A percentile compares a stretch with the other conserved stretches of the same genome.
These are phyloP conservation scores for Amphibalanus amphitrite DNA, from an alignment of 1,140 invertebrate species.

Conservation along the genomic window DNA sequence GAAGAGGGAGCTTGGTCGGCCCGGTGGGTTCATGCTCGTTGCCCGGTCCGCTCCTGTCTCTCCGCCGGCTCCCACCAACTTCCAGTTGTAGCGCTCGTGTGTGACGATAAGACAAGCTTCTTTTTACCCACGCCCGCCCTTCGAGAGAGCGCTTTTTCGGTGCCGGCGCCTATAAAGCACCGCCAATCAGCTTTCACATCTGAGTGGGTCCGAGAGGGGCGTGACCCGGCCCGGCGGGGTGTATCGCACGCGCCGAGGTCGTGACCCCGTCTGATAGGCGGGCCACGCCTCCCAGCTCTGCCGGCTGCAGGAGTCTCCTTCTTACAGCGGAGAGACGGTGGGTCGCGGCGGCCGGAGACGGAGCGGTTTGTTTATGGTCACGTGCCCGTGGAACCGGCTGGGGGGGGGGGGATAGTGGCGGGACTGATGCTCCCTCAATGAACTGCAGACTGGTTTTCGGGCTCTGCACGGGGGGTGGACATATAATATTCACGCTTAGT, in stretches of 20 bases:
- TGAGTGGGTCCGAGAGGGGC: neutral
- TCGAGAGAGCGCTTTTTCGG: neutral
- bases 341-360: neutral
- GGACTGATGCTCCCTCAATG: too few relatives aligned
- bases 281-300: neutral
- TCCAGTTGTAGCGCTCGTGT: too few relatives aligned
- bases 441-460: too few relatives aligned
- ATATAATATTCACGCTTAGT: too few relatives aligned
- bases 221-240: neutral
- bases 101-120: too few relatives aligned
- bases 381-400: neutral
- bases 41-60: too few relatives aligned
- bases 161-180: neutral
- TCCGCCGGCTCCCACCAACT: too few relatives aligned
- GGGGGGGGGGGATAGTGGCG: too few relatives aligned
- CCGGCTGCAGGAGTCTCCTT: too few relatives aligned
- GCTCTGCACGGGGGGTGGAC: too few relatives aligned
- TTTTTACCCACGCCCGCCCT: neutral
- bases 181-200: constrained; percentile 1
- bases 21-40: too few relatives aligned
- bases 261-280: neutral
- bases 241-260: neutral
- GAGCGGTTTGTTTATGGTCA: neutral
- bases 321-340: neutral
- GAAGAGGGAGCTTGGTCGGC: too few relatives aligned